These are phyloP conservation scores for Antennarius striatus DNA, from an alignment of 2,113 vertebrate genomes.

Conservation along the genomic window DNA sequence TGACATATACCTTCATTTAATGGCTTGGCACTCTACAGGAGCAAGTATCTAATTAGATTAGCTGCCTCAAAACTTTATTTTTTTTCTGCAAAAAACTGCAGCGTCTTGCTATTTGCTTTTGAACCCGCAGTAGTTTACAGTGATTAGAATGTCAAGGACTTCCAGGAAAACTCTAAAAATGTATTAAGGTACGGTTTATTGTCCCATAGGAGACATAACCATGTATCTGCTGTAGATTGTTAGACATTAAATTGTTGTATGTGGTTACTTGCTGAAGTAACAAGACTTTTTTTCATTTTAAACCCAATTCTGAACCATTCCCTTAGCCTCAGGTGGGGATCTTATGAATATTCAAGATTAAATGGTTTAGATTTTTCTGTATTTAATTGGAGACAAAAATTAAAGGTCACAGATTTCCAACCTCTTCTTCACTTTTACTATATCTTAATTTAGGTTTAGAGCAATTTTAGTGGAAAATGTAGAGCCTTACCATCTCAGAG, in stretches of 20 bases:
- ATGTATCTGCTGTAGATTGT: background rate
- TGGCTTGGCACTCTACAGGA: background rate
- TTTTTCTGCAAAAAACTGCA: background rate
- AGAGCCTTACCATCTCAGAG: constrained; percentile 90
- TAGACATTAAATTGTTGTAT: no score
- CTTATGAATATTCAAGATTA: no score
- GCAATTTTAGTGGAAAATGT: background rate
- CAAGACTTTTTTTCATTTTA: background rate
- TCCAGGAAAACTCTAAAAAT: background rate
- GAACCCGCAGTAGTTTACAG: background rate
- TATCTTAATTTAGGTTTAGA: background rate
- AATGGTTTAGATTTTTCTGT: no score
- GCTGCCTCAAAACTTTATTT: background rate
- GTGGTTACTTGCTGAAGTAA: background rate
- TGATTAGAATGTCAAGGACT: background rate
- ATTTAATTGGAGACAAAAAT: background rate
- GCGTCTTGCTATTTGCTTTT: background rate
- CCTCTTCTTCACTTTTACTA: background rate
- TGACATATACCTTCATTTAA: background rate
- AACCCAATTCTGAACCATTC: background rate
- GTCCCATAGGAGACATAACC: constrained; percentile 9
- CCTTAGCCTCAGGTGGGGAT: no score
- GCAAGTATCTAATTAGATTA: background rate
- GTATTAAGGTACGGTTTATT: background rate
- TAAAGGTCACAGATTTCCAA: background rate